Evolutionary conservation across 2,888 invertebrate species (phyloP).

Genomic region (Bombyx huttoni): DNA sequence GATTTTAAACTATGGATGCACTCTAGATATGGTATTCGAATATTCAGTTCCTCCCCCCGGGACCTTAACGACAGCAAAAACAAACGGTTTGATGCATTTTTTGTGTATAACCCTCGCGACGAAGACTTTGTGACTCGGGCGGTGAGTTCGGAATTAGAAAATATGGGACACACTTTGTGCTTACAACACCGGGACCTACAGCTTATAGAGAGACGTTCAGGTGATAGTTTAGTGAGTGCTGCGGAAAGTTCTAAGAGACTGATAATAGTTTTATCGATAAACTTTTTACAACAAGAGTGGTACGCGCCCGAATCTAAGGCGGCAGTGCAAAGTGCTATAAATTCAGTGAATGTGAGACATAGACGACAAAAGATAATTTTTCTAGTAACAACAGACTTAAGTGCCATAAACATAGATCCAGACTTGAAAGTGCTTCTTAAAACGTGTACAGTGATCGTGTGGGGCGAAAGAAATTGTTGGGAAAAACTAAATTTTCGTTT

Average conservation of each 20-base stretch:
- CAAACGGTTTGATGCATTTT: constrained; percentile 88
- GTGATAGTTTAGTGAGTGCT: constrained; percentile 68
- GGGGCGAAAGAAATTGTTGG: constrained; percentile 91
- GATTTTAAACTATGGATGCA: constrained; percentile 86
- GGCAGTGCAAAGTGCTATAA: constrained; percentile 81
- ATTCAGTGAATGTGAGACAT: constrained; percentile 76
- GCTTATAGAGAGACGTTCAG: constrained; percentile 69
- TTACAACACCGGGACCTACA: constrained; percentile 77
- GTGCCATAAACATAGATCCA: constrained; percentile 79
- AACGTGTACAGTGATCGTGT: constrained; percentile 81
- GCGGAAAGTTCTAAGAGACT: constrained; percentile 78
- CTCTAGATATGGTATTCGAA: constrained; percentile 81
- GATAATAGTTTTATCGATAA: constrained; percentile 84
- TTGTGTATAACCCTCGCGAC: constrained; percentile 88
- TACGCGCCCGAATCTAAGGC: constrained; percentile 84
- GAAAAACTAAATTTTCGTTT: constrained; percentile 87
- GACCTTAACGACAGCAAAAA: constrained; percentile 74
- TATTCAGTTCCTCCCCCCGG: constrained; percentile 75
- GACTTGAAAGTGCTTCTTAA: constrained; percentile 81
- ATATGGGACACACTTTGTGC: constrained; percentile 74
- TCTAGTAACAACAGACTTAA: constrained; percentile 67
- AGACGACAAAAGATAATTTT: constrained; percentile 73
- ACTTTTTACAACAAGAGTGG: constrained; percentile 89
- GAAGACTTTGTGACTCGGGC: constrained; percentile 79
- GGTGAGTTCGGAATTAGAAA: constrained; percentile 82